A percentile compares a stretch with the other conserved stretches of the same genome.
These are phyloP conservation scores for Perdita meconis DNA, from an alignment of 2,888 invertebrate species.

Conservation along the genomic window DNA sequence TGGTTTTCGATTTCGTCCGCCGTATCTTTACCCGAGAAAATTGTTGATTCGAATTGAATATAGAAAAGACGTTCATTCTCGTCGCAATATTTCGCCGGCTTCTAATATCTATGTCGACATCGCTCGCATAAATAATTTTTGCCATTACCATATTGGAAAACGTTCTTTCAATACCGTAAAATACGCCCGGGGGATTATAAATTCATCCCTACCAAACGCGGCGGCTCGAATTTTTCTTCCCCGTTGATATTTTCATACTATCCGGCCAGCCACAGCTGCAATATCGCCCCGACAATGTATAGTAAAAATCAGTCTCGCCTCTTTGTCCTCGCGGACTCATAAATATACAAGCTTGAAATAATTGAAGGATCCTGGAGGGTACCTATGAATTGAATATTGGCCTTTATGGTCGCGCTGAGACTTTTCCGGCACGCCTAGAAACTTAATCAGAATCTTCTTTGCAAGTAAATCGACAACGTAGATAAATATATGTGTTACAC, in stretches of 20 bases:
- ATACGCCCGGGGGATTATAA: conserved; percentile 34
- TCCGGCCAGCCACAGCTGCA: background rate
- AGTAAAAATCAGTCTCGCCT: background rate
- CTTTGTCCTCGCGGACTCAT: too few relatives aligned
- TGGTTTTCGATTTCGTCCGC: conserved; percentile 41
- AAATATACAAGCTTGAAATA: background rate
- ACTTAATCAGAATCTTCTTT: too few relatives aligned
- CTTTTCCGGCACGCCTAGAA: too few relatives aligned
- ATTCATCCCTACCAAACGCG: conserved; percentile 34
- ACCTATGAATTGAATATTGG: background rate
- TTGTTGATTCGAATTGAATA: conserved; percentile 52
- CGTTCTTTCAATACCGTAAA: conserved; percentile 45
- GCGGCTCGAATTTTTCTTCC: conserved; percentile 27
- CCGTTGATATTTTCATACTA: background rate
- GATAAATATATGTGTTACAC: background rate
- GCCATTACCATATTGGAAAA: conserved; percentile 50
- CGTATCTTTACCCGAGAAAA: conserved; percentile 41
- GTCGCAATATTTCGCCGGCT: conserved; percentile 39
- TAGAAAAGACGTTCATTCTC: conserved; percentile 47
- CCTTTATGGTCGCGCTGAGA: background rate
- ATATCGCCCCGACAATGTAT: background rate
- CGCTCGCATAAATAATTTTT: conserved; percentile 50
- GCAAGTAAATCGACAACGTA: too few relatives aligned
- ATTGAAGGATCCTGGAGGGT: background rate
- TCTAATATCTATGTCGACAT: conserved; percentile 44